Conservation (phyloP, 2,797 vertebrate species). For the Lemur catta region DNA sequence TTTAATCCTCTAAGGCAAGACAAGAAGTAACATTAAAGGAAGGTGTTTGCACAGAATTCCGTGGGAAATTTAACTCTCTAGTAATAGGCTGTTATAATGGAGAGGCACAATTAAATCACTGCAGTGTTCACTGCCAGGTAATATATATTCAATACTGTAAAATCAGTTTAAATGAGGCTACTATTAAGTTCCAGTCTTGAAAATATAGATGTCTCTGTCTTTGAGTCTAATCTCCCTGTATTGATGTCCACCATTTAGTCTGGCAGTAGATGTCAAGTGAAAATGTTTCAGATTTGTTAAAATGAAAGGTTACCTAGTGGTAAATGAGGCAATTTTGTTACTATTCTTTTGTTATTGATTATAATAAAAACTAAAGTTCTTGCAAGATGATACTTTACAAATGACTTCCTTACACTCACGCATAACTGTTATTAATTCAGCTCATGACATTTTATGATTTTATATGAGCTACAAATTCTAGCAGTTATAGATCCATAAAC, state of each 20-base stretch:
- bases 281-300: conserved; percentile 16
- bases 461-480: not conserved
- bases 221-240: not conserved
- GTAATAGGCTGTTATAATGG: not conserved
- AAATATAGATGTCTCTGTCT: not conserved
- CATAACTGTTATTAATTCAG: not conserved
- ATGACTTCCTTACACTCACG: not conserved
- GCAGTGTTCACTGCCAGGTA: not conserved
- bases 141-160: not conserved
- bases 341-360: not conserved
- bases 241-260: not conserved
- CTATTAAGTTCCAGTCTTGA: not conserved
- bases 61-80: not conserved
- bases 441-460: not conserved
- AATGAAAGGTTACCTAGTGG: not conserved
- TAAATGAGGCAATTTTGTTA: not conserved
- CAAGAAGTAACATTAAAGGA: not conserved
- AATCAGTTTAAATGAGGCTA: not conserved
- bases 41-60: not conserved
- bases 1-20: conserved; percentile 14
- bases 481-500: not conserved
- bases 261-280: not conserved
- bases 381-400: conserved; percentile 17
- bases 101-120: conserved; percentile 5
- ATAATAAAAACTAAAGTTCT: conserved; percentile 16